Evolutionary conservation across 1,140 invertebrate genomes (phyloP), one percentile per base, ranked within the genome.

Genomic region (Ylistrum balloti): DNA sequence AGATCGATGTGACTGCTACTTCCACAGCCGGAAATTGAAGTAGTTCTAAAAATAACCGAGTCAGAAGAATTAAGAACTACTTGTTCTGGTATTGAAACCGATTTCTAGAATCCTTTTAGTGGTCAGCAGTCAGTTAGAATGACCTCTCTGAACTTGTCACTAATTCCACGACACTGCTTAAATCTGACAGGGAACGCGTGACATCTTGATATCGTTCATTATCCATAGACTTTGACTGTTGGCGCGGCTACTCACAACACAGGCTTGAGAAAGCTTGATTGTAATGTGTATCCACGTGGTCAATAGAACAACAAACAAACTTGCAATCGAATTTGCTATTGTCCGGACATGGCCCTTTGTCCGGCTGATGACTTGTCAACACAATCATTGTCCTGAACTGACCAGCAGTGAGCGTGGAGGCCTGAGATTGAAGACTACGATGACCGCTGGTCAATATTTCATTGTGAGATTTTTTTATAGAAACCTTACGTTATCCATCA

Each of bases 401-500:
- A 74, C 22, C 56, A 74, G 56, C 1, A n/a, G 56, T 74, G 15
- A 28, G 22, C n/a, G 28, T n/a, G n/a, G 56, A 5, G 56, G 56
- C 17, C 22, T 74, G 22, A 28, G 56, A 74, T 74, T 74, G 56
- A 17, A 28, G 56, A 74, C 56, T 74, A 74, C 56, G 56, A 74
- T 74, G 56, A 74, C 56, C 56, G 56, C n/a, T 74, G 56, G 56
- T 74, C 56, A 74, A 74, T 74, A 74, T n/a, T n/a, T n/a, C n/a
- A n/a, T n/a, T n/a, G n/a, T n/a, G n/a, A n/a, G n/a, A n/a, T n/a
- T n/a, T n/a, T n/a, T n/a, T n/a, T n/a, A n/a, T n/a, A n/a, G n/a
- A n/a, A n/a, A n/a, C n/a, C n/a, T n/a, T n/a, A n/a, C n/a, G n/a
- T n/a, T n/a, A n/a, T n/a, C n/a, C n/a, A n/a, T n/a, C n/a, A n/a